A percentile compares a stretch with the other conserved stretches of the same genome.
Evolutionary conservation across 2,797 vertebrate genomes (phyloP).

Genomic region (Coccyzus lansbergi): DNA sequence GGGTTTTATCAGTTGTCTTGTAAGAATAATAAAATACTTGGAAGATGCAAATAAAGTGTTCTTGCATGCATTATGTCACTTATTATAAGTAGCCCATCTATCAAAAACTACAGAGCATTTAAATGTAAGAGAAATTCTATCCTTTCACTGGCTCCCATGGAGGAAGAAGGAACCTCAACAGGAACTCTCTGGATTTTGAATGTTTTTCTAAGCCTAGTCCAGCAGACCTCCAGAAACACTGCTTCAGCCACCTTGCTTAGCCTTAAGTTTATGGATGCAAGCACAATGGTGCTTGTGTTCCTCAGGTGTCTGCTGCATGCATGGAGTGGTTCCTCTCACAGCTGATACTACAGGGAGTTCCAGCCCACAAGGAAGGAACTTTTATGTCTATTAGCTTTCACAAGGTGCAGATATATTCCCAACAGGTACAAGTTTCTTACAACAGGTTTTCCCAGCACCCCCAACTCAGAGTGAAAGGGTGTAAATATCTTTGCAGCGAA

Average conservation of each 20-base stretch:
- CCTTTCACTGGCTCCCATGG: neutral
- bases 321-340: neutral
- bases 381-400: neutral
- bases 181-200: neutral
- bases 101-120: neutral
- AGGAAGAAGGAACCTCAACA: neutral
- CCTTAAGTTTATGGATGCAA: neutral
- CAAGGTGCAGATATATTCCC: neutral
- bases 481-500: neutral
- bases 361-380: neutral
- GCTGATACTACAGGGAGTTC: neutral
- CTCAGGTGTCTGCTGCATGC: neutral
- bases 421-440: accelerated
- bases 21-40: neutral
- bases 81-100: neutral
- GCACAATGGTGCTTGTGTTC: accelerated
- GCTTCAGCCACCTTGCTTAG: neutral
- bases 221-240: neutral
- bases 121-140: neutral
- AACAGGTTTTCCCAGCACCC: no score
- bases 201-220: neutral
- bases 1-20: constrained; percentile 3
- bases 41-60: neutral
- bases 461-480: neutral
- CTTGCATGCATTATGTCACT: neutral